Conservation (phyloP, 2,113 vertebrate species). For the Saccopteryx bilineata region DNA sequence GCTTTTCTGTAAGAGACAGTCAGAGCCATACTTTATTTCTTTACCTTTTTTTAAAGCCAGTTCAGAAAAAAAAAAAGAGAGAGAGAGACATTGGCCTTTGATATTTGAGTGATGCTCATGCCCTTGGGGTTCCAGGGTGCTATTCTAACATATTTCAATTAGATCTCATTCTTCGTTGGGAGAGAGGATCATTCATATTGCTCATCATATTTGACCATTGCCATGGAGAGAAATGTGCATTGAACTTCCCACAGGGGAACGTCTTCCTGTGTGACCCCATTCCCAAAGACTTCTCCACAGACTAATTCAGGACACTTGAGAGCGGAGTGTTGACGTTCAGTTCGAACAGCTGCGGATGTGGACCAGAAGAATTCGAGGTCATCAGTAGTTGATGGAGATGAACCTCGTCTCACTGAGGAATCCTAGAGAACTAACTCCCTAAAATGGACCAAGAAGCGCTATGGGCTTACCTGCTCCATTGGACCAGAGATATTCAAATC, state of each 20-base stretch:
- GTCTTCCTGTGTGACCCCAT: background rate
- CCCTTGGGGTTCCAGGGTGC: background rate
- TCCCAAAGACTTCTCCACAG: background rate
- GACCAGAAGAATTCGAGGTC: background rate
- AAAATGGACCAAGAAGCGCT: background rate
- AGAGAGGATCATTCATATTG: background rate
- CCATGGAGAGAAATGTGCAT: no score
- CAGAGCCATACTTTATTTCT: slow-evolving; percentile 46
- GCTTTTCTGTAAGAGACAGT: slow-evolving; percentile 76
- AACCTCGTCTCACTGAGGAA: background rate
- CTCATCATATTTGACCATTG: fast-evolving
- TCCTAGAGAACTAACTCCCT: background rate
- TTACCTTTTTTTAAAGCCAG: background rate
- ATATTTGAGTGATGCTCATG: slow-evolving; percentile 17
- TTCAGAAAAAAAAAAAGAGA: background rate
- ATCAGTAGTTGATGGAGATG: no score
- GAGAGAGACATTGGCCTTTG: slow-evolving; percentile 34
- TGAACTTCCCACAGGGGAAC: fast-evolving
- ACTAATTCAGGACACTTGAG: no score
- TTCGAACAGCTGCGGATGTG: background rate
- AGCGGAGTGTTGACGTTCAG: background rate
- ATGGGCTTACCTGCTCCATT: no score
- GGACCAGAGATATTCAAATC: background rate
- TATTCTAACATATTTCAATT: slow-evolving; percentile 48
- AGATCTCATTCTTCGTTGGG: background rate